These are phyloP conservation scores for Scylla paramamosain DNA, from an alignment of 1,140 invertebrate genomes.

Conservation along the genomic window DNA sequence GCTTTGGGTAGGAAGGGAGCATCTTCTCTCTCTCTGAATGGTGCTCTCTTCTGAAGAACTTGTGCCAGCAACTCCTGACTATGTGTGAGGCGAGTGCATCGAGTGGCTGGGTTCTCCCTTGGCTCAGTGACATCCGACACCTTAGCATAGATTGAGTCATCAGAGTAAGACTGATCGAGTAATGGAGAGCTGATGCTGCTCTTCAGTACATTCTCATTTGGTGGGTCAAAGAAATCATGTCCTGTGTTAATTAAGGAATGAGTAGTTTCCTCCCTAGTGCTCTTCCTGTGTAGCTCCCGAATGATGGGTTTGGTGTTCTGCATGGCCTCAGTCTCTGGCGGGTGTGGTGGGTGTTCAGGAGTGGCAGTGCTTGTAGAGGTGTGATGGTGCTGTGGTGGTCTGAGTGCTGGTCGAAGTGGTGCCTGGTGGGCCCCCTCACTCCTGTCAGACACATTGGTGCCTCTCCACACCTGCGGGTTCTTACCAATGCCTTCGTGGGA, in stretches of 20 bases:
- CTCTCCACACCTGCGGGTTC: too few species aligned
- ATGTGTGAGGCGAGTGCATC: background rate
- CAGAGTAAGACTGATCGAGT: conserved; percentile 19
- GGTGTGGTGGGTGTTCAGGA: background rate
- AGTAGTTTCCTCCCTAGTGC: background rate
- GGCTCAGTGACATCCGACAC: background rate
- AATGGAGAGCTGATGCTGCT: conserved; percentile 35
- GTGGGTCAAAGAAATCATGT: background rate
- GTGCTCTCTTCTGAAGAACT: background rate
- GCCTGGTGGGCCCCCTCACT: too few species aligned
- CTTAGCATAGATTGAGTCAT: conserved; percentile 48
- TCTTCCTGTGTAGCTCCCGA: background rate
- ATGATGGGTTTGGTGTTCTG: background rate
- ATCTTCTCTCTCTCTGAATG: background rate
- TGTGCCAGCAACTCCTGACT: background rate
- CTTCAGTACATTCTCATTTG: background rate
- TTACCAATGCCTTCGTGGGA: too few species aligned
- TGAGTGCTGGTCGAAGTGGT: too few species aligned
- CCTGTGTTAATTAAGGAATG: conserved; percentile 15
- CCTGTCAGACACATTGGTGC: too few species aligned
- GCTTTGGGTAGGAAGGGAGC: background rate
- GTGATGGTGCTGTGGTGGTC: too few species aligned
- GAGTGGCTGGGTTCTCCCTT: background rate
- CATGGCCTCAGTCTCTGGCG: too few species aligned
- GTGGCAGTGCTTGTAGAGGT: too few species aligned